Base-by-base conservation (phyloP, 1,140 invertebrate species). In the Bombus huntii region DNA sequence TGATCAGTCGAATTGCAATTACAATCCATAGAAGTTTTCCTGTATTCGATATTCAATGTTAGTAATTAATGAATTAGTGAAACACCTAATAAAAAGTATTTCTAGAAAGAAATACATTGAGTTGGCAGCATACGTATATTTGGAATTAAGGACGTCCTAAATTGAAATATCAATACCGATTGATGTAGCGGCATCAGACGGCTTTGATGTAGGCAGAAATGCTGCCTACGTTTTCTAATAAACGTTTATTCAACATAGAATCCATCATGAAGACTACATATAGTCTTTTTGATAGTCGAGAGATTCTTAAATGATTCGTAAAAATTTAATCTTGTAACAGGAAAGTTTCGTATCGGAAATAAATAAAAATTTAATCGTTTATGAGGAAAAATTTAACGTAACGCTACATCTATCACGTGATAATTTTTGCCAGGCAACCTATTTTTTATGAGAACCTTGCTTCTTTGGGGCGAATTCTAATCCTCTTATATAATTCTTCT, bases 391-490 rank as follows among this genome's bases (percentile, higher is more conserved):
- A 1, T 37, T 68, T 34, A 8, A 68, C 0, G 4, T 71, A 71
- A 5, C 12, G 68, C 39, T 28, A 42, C 13, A 44, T 72, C 28
- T 72, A 44, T n/a, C 13, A 6, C 2, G 25, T 28, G 68, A n/a
- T 44, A 42, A 28, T 15, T 53, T n/a, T 66, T 47, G 34, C 25
- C 31, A 53, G 6, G 9, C 57, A 18, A 37, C 34, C 65, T 88
- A 83, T 53, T 92, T 96, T 42, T 90, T 90, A 22, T 86, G 78
- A 1, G 74, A 42, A 5, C 59, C 71, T 80, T 96, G 96, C 80
- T 96, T 96, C 90, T 97, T 97, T 44, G 96, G 96, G 47, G 96
- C 97, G 88, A 96, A 95, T 92, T 97, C 97, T 34, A 97, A 92
- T 13, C 97, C 97, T 90, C 95, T 94, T 80, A 97, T 97, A 86